Conservation (phyloP, 1,140 invertebrate genomes). For the silkworm (Bombyx mori) region DNA sequence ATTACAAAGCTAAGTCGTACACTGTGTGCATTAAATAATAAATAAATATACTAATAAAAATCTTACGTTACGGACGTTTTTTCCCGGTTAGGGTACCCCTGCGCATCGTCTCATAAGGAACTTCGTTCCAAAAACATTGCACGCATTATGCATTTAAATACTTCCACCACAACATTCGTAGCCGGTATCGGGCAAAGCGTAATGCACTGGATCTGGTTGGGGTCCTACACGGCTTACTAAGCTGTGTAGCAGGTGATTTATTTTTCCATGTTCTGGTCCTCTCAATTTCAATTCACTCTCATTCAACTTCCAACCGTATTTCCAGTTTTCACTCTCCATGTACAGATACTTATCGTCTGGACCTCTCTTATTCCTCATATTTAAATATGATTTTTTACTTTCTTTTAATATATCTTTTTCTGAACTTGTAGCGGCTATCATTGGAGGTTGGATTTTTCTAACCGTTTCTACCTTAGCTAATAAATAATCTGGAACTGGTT, state of each 20-base stretch:
- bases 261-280: constrained; percentile 5
- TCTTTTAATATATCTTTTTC: constrained; percentile 6
- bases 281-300: constrained; percentile 9
- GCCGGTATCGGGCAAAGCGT: not conserved
- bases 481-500: not conserved
- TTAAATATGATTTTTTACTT: constrained; percentile 11
- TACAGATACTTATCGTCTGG: constrained; percentile 17
- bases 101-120: too few relatives aligned
- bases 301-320: constrained; percentile 16
- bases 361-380: constrained; percentile 5
- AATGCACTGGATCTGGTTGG: constrained; percentile 11
- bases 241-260: not conserved
- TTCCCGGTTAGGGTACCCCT: too few relatives aligned
- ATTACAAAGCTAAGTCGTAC: too few relatives aligned
- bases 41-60: too few relatives aligned
- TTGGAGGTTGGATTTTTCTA: not conserved
- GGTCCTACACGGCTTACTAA: constrained; percentile 7
- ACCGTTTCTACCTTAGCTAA: not conserved
- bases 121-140: not conserved
- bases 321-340: constrained; percentile 12
- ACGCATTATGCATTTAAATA: not conserved
- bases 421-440: constrained; percentile 3
- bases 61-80: too few relatives aligned
- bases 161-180: not conserved
- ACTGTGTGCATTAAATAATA: too few relatives aligned